Conservation (phyloP, 1,140 invertebrate species). For the Drosophila punjabiensis region DNA sequence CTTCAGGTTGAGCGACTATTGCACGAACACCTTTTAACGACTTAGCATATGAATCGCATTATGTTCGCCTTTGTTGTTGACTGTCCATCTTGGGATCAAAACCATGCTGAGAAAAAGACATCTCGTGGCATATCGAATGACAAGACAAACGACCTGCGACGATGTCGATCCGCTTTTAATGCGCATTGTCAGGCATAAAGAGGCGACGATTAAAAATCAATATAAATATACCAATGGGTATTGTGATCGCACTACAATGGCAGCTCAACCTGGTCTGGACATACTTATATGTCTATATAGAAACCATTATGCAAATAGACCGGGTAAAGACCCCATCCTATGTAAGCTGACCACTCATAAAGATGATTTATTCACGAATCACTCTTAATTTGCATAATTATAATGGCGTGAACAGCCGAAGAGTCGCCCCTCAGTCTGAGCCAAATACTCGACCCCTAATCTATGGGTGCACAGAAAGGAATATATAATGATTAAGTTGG, state of each 20-base stretch:
- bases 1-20: conserved; percentile 27
- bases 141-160: conserved; percentile 49
- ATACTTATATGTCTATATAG: conserved; percentile 35
- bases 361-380: conserved; percentile 66
- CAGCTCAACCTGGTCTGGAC: conserved; percentile 8
- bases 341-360: conserved; percentile 54
- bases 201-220: conserved; percentile 77
- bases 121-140: conserved; percentile 44
- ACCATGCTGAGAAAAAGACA: conserved; percentile 19
- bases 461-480: conserved; percentile 25
- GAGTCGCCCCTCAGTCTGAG: conserved; percentile 67
- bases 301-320: conserved; percentile 65
- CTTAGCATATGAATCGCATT: conserved; percentile 67
- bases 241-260: conserved; percentile 50
- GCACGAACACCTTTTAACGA: conserved; percentile 30
- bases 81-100: conserved; percentile 34
- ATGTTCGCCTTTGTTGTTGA: conserved; percentile 24
- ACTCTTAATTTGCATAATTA: conserved; percentile 72
- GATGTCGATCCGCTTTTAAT: conserved; percentile 32
- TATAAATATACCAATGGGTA: conserved; percentile 61
- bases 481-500: background rate
- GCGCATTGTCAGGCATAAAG: conserved; percentile 58
- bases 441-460: conserved; percentile 32
- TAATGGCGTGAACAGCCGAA: conserved; percentile 56
- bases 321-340: conserved; percentile 34